Base-by-base conservation (phyloP, 2,113 vertebrate species). In the Istiophorus platypterus region DNA sequence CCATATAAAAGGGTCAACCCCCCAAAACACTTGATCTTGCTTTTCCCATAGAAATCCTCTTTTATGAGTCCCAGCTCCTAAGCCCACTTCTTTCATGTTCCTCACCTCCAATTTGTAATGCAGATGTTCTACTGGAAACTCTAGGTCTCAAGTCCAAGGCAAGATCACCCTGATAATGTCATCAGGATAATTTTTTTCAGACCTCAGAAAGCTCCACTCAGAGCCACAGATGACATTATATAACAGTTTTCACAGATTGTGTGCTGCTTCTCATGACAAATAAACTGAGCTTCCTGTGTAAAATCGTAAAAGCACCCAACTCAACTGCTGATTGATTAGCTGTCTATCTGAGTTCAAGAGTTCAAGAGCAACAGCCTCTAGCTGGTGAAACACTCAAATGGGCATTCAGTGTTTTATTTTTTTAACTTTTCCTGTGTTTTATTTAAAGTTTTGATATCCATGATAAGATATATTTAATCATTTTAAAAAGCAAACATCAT, bases 311-410 rank as follows among this genome's bases (percentile, higher is more conserved):
- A 73, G 31, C 45, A 37, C 7, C 20, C 26, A 81, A 74, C 80
- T 88, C 72, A 67, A 59, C 68, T 68, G 62, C 57, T 81, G 78
- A 91, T 89, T 78, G 85, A 84, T 89, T 90, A 81, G 61, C 72
- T 64, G 78, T 88, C 79, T 8, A 2, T 86, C 66, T 47, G 59
- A 80, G 76, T 72, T 80, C 18, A 7, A 76, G 63, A 72, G 75
- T 74, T 81, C 14, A 10, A 81, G 64, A 81, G 84, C 52, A 26
- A 51, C 52, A 31, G 62, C 73, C 64, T 71, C 54, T 0, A 24
- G 58, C 37, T 27, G 37, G 52, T 58, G 54, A 78, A 87, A 81
- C 54, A 58, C 59, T 77, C 73, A 41, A 56, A 80, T 52, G 34
- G 45, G 58, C 42, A 24, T 61, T n/a, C 62, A 14, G 68, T 3